phyloP scores from a whole-genome alignment of 2,888 invertebrate genomes.

The Lathronympha strigana region DNA sequence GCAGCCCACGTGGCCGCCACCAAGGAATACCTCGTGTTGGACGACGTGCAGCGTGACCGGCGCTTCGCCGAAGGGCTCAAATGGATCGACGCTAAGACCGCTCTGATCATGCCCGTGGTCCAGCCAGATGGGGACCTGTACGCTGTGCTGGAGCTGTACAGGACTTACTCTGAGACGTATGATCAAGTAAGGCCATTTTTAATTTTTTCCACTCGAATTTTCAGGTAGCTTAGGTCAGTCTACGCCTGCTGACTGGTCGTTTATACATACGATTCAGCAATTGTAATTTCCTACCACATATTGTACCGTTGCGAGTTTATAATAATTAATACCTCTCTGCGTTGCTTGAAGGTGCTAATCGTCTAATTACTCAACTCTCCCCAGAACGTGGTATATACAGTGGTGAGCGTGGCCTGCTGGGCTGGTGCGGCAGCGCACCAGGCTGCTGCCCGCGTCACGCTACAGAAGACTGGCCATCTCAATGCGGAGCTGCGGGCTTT shows the following conservation, averaged over 20 bases:
- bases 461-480: slow-evolving; percentile 73
- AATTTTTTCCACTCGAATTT: too few species aligned
- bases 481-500: slow-evolving; percentile 71
- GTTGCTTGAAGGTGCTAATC: too few species aligned
- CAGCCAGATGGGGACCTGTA: slow-evolving; percentile 84
- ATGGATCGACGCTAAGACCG: slow-evolving; percentile 83
- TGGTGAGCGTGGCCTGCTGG: slow-evolving; percentile 77
- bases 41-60: slow-evolving; percentile 82
- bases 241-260: too few species aligned
- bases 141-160: slow-evolving; percentile 84
- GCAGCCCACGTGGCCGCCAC: slow-evolving; percentile 84
- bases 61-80: slow-evolving; percentile 84
- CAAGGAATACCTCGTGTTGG: slow-evolving; percentile 81
- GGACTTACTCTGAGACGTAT: slow-evolving; percentile 68
- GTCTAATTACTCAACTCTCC: neutral
- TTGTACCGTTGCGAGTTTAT: too few species aligned
- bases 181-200: slow-evolving; percentile 55
- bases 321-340: too few species aligned
- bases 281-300: too few species aligned
- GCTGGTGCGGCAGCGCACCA: slow-evolving; percentile 81
- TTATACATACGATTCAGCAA: too few species aligned
- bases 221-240: too few species aligned
- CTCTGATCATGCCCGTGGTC: slow-evolving; percentile 85
- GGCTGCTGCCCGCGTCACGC: slow-evolving; percentile 69
- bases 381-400: slow-evolving; percentile 68